phyloP scores from a whole-genome alignment of 2,888 invertebrate genomes.

The Watsonalla cultraria region DNA sequence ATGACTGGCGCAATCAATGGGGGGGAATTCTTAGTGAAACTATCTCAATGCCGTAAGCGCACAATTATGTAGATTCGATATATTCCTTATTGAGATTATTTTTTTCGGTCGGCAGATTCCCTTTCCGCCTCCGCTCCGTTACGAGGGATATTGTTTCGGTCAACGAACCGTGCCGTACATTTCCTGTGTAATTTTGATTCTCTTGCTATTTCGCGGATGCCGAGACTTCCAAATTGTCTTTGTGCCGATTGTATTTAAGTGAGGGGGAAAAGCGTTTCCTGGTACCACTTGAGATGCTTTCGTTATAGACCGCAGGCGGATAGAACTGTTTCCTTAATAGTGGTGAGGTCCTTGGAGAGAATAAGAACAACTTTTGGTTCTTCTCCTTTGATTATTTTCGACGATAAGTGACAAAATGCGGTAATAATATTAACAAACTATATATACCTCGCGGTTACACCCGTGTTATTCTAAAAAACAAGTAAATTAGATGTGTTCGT shows the following conservation, averaged over 20 bases:
- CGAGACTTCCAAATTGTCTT: not conserved
- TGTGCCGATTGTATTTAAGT: not conserved
- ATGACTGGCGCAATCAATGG: not conserved
- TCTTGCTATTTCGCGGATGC: not conserved
- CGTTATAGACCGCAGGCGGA: no score
- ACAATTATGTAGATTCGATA: constrained; percentile 6
- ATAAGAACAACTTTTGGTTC: no score
- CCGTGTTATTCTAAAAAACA: no score
- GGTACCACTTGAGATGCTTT: no score
- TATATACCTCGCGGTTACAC: no score
- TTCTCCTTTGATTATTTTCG: no score
- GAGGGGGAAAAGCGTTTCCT: no score
- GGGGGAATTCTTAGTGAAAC: constrained; percentile 1
- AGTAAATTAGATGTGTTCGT: no score
- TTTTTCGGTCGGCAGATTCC: constrained; percentile 5
- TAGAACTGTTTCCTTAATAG: no score
- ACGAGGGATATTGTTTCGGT: constrained; percentile 1
- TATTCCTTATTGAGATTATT: constrained; percentile 7
- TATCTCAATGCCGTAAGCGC: constrained; percentile 1
- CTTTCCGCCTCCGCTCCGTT: not conserved
- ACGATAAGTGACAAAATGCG: no score
- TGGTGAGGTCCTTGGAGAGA: no score
- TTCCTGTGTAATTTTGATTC: not conserved
- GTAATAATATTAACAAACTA: no score
- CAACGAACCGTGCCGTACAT: constrained; percentile 2